A percentile compares a stretch with the other conserved stretches of the same genome.
Evolutionary conservation across 2,888 invertebrate species (phyloP).

Genomic region (Galerucella calmariensis): DNA sequence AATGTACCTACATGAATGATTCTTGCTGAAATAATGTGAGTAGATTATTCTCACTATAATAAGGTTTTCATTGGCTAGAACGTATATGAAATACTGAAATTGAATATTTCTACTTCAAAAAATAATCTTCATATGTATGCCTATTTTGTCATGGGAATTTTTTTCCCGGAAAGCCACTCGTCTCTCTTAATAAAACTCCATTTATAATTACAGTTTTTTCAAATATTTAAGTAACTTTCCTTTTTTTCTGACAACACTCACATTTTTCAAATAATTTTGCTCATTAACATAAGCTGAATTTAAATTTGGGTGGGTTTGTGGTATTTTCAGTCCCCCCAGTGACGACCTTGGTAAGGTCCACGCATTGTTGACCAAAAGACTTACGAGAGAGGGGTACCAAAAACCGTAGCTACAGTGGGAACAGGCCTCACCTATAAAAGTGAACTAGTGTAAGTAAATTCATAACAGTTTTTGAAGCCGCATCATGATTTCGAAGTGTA

Average conservation of each 20-base stretch:
- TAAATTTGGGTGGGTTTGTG: not conserved
- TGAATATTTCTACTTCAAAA: no score
- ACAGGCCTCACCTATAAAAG: slow-evolving; percentile 56
- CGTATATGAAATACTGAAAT: no score
- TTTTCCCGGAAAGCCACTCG: no score
- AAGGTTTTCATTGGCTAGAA: no score
- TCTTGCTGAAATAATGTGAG: no score
- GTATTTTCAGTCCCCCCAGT: not conserved
- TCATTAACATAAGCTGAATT: not conserved
- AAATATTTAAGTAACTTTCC: not conserved
- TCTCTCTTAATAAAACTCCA: no score
- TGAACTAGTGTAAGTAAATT: slow-evolving; percentile 62
- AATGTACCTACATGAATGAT: no score
- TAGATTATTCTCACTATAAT: no score
- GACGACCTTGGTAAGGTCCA: slow-evolving; percentile 27
- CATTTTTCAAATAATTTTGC: not conserved
- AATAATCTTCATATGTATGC: no score
- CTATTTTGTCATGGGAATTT: no score
- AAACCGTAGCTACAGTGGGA: slow-evolving; percentile 32
- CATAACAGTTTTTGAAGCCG: slow-evolving; percentile 59
- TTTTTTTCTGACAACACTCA: not conserved
- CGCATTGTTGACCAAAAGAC: slow-evolving; percentile 31
- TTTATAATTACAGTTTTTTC: not conserved
- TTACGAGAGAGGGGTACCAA: slow-evolving; percentile 31
- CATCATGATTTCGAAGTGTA: slow-evolving; percentile 70